A percentile compares a stretch with the other conserved stretches of the same genome.
Conservation (phyloP, 2,888 invertebrate genomes). For the Chrysopilus asiliformis region DNA sequence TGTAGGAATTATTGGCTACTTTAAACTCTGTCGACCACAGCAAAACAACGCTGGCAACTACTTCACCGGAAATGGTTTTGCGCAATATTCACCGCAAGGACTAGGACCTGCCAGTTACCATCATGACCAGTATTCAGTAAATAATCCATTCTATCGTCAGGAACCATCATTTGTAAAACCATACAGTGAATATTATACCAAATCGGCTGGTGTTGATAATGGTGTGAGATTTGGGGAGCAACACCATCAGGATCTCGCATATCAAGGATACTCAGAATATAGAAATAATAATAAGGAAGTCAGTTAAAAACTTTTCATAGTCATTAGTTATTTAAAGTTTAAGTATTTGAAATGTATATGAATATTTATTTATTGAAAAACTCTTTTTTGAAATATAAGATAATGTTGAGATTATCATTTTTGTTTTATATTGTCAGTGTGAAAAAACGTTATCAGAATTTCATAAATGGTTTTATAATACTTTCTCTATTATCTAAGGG, state of each 20-base stretch:
- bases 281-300: slow-evolving; percentile 41
- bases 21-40: slow-evolving; percentile 67
- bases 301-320: neutral
- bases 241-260: slow-evolving; percentile 57
- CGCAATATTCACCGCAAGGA: slow-evolving; percentile 60
- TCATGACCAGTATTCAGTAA: slow-evolving; percentile 33
- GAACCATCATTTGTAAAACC: slow-evolving; percentile 31
- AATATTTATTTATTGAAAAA: too few species aligned
- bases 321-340: too few species aligned
- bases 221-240: slow-evolving; percentile 51
- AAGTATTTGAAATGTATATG: too few species aligned
- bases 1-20: slow-evolving; percentile 69
- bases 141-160: slow-evolving; percentile 25
- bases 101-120: slow-evolving; percentile 52
- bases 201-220: slow-evolving; percentile 29
- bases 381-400: too few species aligned
- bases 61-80: slow-evolving; percentile 34
- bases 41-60: slow-evolving; percentile 40
- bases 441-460: too few species aligned
- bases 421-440: too few species aligned
- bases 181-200: slow-evolving; percentile 36
- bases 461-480: too few species aligned
- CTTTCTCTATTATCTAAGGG: too few species aligned
- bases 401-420: too few species aligned
- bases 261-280: slow-evolving; percentile 56